Percentiles rank a stretch among this genome's conserved stretches.
phyloP scores from a whole-genome alignment of 2,888 invertebrate genomes.

The Drosophila putrida region DNA sequence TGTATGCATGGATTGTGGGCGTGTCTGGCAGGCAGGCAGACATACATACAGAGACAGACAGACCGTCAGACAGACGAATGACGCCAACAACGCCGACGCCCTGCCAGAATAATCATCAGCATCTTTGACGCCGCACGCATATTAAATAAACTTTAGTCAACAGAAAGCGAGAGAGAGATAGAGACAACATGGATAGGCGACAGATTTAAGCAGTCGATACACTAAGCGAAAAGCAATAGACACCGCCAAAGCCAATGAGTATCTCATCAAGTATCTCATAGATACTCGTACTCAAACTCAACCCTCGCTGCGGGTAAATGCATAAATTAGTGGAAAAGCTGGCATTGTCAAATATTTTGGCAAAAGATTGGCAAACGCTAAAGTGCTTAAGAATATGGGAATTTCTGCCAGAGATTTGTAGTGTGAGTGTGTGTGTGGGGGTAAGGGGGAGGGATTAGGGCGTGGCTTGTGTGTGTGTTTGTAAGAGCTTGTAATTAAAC shows the following conservation, averaged over 20 bases:
- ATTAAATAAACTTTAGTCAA: slow-evolving; percentile 72
- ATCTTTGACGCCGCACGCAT: slow-evolving; percentile 78
- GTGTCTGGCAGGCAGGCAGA: slow-evolving; percentile 44
- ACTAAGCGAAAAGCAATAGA: slow-evolving; percentile 54
- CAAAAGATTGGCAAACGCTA: slow-evolving; percentile 39
- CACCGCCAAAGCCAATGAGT: slow-evolving; percentile 29
- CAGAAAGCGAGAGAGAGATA: slow-evolving; percentile 3
- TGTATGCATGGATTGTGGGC: slow-evolving; percentile 76
- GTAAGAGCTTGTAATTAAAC: slow-evolving; percentile 48
- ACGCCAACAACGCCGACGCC: slow-evolving; percentile 15
- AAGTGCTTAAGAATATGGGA: slow-evolving; percentile 28
- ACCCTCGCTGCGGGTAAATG: slow-evolving; percentile 42
- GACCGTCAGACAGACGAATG: slow-evolving; percentile 4
- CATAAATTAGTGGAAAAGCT: slow-evolving; percentile 51
- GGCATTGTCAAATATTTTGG: slow-evolving; percentile 33
- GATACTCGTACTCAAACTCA: slow-evolving; percentile 32
- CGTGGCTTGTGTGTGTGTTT: slow-evolving; percentile 1
- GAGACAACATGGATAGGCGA: slow-evolving; percentile 12
- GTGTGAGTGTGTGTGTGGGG: neutral
- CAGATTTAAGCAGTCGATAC: slow-evolving; percentile 45
- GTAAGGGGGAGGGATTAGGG: neutral
- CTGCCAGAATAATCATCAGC: slow-evolving; percentile 76
- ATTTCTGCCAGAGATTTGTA: slow-evolving; percentile 15
- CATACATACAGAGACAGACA: no score
- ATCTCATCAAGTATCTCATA: slow-evolving; percentile 48